A percentile compares a stretch with the other conserved stretches of the same genome.
These are phyloP conservation scores for Candoia aspera DNA, from an alignment of 2,113 vertebrate genomes.

Conservation along the genomic window DNA sequence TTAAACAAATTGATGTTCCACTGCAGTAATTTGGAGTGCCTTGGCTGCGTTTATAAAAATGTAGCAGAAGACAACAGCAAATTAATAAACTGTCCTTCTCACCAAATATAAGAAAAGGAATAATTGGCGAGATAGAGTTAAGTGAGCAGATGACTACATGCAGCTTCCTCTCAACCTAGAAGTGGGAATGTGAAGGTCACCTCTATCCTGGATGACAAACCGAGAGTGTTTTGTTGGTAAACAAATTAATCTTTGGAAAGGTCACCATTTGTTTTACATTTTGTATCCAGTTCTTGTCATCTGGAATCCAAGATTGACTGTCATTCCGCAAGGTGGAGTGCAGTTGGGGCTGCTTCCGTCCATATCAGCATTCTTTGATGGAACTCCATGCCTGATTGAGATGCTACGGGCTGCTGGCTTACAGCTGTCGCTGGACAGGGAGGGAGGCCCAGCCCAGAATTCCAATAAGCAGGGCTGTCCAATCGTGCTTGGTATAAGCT, in stretches of 20 bases:
- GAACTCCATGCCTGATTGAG: slow-evolving; percentile 87
- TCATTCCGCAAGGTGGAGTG: slow-evolving; percentile 82
- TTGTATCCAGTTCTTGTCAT: slow-evolving; percentile 81
- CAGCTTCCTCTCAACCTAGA: slow-evolving; percentile 79
- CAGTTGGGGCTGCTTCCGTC: slow-evolving; percentile 81
- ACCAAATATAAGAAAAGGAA: slow-evolving; percentile 78
- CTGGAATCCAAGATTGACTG: slow-evolving; percentile 85
- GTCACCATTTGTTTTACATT: slow-evolving; percentile 94
- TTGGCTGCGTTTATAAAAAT: slow-evolving; percentile 71
- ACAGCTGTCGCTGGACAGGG: slow-evolving; percentile 96
- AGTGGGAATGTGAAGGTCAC: slow-evolving; percentile 88
- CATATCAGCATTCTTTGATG: slow-evolving; percentile 89
- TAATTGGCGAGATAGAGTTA: slow-evolving; percentile 79
- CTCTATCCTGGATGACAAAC: slow-evolving; percentile 85
- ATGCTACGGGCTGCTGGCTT: slow-evolving; percentile 95
- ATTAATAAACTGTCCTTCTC: slow-evolving; percentile 75
- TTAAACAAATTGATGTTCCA: slow-evolving; percentile 77
- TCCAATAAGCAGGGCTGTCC: slow-evolving; percentile 88
- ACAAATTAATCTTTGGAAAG: slow-evolving; percentile 98
- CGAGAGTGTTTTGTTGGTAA: slow-evolving; percentile 84
- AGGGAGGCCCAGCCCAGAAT: slow-evolving; percentile 87
- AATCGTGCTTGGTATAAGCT: slow-evolving; percentile 82
- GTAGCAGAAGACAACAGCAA: slow-evolving; percentile 68
- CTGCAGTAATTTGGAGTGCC: slow-evolving; percentile 72
- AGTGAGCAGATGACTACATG: slow-evolving; percentile 86